Conservation (phyloP, 2,797 vertebrate genomes). For the Gymnothorax reevesii region DNA sequence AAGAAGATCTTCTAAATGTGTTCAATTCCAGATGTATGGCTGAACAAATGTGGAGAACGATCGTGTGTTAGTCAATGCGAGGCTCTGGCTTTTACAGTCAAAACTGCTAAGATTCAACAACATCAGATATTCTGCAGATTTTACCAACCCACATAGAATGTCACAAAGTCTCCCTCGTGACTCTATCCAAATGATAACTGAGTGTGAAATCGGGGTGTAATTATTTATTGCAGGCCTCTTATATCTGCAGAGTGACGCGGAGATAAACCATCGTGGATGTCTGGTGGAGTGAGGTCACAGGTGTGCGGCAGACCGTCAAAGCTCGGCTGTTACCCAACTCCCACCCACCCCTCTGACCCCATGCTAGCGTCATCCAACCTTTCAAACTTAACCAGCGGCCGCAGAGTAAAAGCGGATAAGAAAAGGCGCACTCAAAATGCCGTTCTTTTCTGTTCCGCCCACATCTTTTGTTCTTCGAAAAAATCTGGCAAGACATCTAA, state of each 20-base stretch:
- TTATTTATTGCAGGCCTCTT: not conserved
- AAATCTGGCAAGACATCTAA: conserved; percentile 10
- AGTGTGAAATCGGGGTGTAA: not conserved
- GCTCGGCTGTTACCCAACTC: not conserved
- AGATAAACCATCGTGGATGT: not conserved
- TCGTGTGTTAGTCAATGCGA: not conserved
- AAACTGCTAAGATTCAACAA: not conserved
- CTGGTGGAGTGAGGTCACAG: not conserved
- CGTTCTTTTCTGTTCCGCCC: not conserved
- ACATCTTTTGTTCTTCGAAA: conserved; percentile 18
- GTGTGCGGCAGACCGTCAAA: not conserved
- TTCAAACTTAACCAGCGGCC: not conserved
- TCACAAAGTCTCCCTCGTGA: not conserved
- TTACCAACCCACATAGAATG: not conserved
- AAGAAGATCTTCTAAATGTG: not conserved
- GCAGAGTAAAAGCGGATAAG: not conserved
- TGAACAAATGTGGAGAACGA: not conserved
- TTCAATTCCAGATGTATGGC: not conserved
- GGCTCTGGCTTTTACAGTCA: not conserved
- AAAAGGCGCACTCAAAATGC: not conserved
- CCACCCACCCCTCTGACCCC: not conserved
- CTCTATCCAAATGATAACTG: not conserved
- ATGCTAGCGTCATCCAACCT: not conserved
- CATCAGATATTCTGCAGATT: not conserved
- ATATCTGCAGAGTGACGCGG: not conserved